Percentiles rank a stretch among this genome's conserved stretches.
These are phyloP conservation scores for Standfussiana lucernea DNA, from an alignment of 2,888 invertebrate species.

Conservation along the genomic window DNA sequence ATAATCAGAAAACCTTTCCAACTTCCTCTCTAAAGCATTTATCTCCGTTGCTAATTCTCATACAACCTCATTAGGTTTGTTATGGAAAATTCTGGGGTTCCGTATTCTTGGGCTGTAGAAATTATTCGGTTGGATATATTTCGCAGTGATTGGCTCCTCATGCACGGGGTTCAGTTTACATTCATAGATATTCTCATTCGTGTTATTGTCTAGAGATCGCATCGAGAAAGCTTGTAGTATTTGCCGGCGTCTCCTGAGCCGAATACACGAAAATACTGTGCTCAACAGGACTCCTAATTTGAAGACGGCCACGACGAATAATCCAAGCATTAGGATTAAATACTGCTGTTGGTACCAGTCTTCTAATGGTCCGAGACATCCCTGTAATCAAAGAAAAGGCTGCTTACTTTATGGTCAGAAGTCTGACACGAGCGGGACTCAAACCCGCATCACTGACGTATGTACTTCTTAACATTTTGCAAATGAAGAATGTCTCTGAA, in stretches of 20 bases:
- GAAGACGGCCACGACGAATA: constrained; percentile 92
- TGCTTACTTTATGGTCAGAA: background rate
- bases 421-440: background rate
- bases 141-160: constrained; percentile 85
- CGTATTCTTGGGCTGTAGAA: constrained; percentile 88
- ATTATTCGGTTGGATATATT: constrained; percentile 88
- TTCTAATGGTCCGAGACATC: constrained; percentile 93
- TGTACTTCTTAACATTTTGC: background rate
- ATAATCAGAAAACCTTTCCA: constrained; percentile 88
- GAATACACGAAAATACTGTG: constrained; percentile 93
- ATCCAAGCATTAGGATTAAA: constrained; percentile 92
- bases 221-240: constrained; percentile 84
- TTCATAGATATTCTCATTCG: constrained; percentile 85
- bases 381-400: constrained; percentile 84
- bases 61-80: constrained; percentile 88
- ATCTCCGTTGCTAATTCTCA: constrained; percentile 91
- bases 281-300: constrained; percentile 93
- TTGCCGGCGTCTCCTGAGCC: constrained; percentile 89
- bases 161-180: constrained; percentile 75
- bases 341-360: constrained; percentile 95
- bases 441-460: background rate
- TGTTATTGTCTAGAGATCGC: constrained; percentile 82
- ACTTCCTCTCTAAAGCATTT: constrained; percentile 89
- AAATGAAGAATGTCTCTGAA: background rate
- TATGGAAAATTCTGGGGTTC: constrained; percentile 86